A percentile compares a stretch with the other conserved stretches of the same genome.
Conservation (phyloP, 2,888 invertebrate species). For the Acrobasis consociella region DNA sequence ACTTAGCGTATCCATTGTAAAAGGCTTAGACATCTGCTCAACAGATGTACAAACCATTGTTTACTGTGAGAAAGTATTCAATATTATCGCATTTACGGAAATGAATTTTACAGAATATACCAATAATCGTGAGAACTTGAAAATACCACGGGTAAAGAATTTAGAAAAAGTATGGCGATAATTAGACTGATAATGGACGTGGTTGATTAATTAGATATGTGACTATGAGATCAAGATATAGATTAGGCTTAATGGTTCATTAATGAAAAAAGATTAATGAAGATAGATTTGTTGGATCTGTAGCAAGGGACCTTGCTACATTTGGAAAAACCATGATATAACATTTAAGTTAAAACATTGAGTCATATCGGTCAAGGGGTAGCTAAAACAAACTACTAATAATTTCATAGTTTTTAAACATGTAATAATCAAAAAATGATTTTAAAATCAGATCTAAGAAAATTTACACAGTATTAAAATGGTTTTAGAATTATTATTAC, state of each 20-base stretch:
- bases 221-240: background rate
- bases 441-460: too few relatives aligned
- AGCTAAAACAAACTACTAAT: too few relatives aligned
- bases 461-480: too few relatives aligned
- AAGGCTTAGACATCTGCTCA: conserved; percentile 13
- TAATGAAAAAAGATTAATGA: background rate
- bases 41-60: conserved; percentile 15
- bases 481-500: too few relatives aligned
- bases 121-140: background rate
- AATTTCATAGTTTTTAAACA: too few relatives aligned
- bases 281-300: background rate
- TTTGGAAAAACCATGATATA: too few relatives aligned
- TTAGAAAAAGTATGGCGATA: background rate
- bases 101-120: background rate
- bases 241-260: background rate
- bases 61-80: conserved; percentile 8
- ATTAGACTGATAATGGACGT: background rate
- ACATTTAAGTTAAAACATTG: too few relatives aligned
- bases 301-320: too few relatives aligned
- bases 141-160: background rate
- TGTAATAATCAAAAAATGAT: too few relatives aligned
- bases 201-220: background rate
- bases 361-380: too few relatives aligned
- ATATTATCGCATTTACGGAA: conserved; percentile 5
- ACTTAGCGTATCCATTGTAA: conserved; percentile 3